Evolutionary conservation across 2,797 vertebrate genomes (phyloP).

Genomic region (Oophaga sylvatica): DNA sequence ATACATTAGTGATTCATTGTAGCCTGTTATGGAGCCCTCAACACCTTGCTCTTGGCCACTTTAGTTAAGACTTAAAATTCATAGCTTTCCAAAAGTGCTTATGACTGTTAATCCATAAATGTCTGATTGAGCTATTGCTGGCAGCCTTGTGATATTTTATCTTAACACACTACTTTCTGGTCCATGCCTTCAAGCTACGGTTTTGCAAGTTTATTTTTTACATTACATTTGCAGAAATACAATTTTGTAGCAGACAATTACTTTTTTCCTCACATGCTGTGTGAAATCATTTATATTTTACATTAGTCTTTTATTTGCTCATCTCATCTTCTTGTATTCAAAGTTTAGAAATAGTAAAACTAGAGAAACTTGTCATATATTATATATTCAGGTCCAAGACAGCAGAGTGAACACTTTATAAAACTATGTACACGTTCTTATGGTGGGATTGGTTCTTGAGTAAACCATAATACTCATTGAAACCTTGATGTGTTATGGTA

Average conservation of each 20-base stretch:
- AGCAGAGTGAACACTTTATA: neutral
- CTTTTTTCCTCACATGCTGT: constrained; percentile 19
- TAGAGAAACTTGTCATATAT: neutral
- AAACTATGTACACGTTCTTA: neutral
- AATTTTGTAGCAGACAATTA: constrained; percentile 36
- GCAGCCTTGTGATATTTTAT: constrained; percentile 48
- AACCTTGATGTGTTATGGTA: no score
- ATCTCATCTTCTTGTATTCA: constrained; percentile 20
- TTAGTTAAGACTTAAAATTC: constrained; percentile 41
- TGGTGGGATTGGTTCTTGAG: neutral
- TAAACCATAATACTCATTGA: neutral
- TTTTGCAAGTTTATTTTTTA: neutral
- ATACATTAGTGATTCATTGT: constrained; percentile 17
- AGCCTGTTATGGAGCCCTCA: constrained; percentile 1
- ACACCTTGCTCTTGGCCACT: constrained; percentile 44
- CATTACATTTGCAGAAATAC: constrained; percentile 19
- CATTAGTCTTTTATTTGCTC: constrained; percentile 23
- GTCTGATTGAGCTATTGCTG: constrained; percentile 56
- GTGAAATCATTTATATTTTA: constrained; percentile 32
- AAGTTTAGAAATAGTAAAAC: constrained; percentile 16
- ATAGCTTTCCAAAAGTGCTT: constrained; percentile 47
- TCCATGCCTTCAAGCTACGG: constrained; percentile 9
- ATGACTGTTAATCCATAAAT: constrained; percentile 53
- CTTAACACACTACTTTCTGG: constrained; percentile 32
- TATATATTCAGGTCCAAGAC: neutral